Percentiles rank a stretch among this genome's conserved stretches.
These are phyloP conservation scores for Dinoponera quadriceps DNA, from an alignment of 1,140 invertebrate genomes.

Conservation along the genomic window DNA sequence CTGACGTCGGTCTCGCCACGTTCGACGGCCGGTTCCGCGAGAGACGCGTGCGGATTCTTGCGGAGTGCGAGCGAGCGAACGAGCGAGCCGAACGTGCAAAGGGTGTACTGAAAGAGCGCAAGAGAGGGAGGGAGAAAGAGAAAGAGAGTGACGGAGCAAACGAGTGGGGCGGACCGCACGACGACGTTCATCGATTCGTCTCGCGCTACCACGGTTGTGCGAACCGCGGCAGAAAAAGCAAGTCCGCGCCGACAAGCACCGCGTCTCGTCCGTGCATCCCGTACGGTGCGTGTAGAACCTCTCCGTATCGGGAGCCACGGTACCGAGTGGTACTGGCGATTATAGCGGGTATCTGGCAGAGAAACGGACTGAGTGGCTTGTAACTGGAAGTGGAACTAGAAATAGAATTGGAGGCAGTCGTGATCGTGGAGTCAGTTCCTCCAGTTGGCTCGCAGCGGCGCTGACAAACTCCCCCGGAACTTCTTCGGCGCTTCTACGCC, in stretches of 20 bases:
- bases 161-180: conserved; percentile 61
- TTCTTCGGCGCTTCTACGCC: conserved; percentile 26
- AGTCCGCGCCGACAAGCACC: conserved; percentile 49
- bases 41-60: conserved; percentile 1
- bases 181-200: conserved; percentile 71
- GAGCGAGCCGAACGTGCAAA: conserved; percentile 7
- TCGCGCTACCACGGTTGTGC: conserved; percentile 63
- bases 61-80: background rate
- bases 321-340: background rate
- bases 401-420: background rate
- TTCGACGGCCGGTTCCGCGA: background rate
- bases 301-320: background rate
- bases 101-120: conserved; percentile 7
- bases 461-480: background rate
- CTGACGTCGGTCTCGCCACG: background rate
- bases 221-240: conserved; percentile 63
- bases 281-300: background rate
- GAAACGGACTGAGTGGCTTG: no score
- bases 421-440: background rate
- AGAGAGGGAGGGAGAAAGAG: conserved; percentile 24
- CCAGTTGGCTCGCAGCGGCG: background rate
- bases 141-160: background rate
- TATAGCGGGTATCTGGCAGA: background rate
- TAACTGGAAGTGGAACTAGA: conserved; percentile 4
- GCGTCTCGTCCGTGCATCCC: conserved; percentile 17